Evolutionary conservation across 1,140 invertebrate species (phyloP), one percentile per base, ranked within the genome.

Genomic region (Hylaeus volcanicus): DNA sequence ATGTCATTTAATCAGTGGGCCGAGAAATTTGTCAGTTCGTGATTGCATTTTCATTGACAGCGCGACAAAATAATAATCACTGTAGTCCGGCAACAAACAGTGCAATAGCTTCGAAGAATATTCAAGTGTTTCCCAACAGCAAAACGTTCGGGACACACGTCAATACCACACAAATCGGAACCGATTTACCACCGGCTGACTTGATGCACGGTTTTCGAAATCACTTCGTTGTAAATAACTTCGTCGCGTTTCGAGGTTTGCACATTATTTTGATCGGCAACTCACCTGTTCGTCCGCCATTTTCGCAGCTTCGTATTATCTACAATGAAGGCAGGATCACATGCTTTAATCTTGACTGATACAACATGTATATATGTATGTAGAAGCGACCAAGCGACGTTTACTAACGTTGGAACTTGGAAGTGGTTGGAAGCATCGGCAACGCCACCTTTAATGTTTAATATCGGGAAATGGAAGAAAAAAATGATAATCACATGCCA

Each of bases 261-360:
- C 83, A 73, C 74, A 65, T 87, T 86, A 84, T 88, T 89, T 91
- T 91, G 83, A 88, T 92, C 90, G 88, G 86, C 86, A 87, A 93
- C 92, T 94, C 92, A 95, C 94, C 94, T 95, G 94, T 93, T 95
- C 94, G 87, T 95, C 94, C 93, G 94, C 94, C 94, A 95, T 95
- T 94, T 94, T 94, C 90, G 88, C 86, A 89, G 87, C 88, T 90
- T 91, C 85, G 92, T 93, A 94, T 94, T 94, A 87, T 92, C 86
- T 90, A 86, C 83, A 85, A 74, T 89, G 82, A 88, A 89, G 85
- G 83, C 79, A 79, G 69, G 76, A 89, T 88, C 86, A 87, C 86
- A 89, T 83, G 85, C 85, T 80, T 80, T 74, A 84, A 74, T 74
- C 61, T 61, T 68, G 55, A 68, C 82, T 79, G 66, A 76, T 56